Conservation (phyloP, 2,888 invertebrate genomes). For the Dorcus parallelipipedus region DNA sequence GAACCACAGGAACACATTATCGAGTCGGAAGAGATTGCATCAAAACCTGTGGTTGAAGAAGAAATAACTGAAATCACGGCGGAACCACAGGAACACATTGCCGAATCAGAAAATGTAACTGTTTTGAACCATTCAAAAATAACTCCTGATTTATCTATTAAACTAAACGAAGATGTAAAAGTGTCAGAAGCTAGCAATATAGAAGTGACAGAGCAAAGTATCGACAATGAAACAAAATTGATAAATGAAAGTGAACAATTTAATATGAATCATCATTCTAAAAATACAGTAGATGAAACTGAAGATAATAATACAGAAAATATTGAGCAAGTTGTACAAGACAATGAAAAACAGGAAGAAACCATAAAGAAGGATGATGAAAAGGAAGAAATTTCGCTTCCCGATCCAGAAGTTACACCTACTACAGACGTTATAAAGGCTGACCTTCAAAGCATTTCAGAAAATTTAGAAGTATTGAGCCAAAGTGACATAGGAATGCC, state of each 20-base stretch:
- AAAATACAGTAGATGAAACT: neutral
- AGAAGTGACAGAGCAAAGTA: too few species aligned
- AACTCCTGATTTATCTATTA: too few species aligned
- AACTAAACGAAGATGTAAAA: too few species aligned
- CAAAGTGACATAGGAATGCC: neutral
- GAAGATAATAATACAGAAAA: neutral
- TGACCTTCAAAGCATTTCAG: neutral
- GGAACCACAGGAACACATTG: slow-evolving; percentile 2
- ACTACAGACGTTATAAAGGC: neutral
- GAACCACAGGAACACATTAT: too few species aligned
- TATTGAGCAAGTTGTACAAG: neutral
- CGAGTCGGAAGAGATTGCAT: neutral
- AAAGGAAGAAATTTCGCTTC: neutral
- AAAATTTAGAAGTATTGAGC: neutral
- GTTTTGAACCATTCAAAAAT: neutral
- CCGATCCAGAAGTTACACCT: too few species aligned
- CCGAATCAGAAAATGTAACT: slow-evolving; percentile 1
- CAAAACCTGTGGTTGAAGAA: neutral
- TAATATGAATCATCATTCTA: too few species aligned
- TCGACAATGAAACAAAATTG: too few species aligned
- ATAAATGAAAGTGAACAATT: too few species aligned
- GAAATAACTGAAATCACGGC: neutral
- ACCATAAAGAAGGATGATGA: neutral
- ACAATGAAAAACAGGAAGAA: neutral
- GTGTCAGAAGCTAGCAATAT: too few species aligned